Evolutionary conservation across 2,113 vertebrate genomes (phyloP).

Genomic region (Zosterops pallidus): DNA sequence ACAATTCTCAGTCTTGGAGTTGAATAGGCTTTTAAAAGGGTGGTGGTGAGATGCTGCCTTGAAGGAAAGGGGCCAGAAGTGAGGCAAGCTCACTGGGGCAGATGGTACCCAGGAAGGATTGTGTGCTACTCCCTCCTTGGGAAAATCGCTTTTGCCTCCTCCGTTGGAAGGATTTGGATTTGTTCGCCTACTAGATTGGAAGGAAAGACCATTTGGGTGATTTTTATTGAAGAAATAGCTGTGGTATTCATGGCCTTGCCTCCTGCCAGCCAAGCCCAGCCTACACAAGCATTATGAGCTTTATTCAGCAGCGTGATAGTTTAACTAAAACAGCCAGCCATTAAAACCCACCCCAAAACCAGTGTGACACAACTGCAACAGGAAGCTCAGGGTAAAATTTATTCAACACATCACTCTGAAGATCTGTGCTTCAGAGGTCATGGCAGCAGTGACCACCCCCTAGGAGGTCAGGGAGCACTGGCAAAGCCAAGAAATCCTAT

Average conservation of each 20-base stretch:
- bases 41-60: neutral
- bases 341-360: neutral
- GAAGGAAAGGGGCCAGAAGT: neutral
- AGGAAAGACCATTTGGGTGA: neutral
- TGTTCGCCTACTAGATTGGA: neutral
- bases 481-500: neutral
- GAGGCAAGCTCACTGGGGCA: neutral
- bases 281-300: neutral
- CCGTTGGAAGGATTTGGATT: neutral
- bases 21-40: neutral
- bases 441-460: neutral
- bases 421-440: neutral
- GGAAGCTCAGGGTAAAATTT: neutral
- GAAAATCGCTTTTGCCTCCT: neutral
- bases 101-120: neutral
- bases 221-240: neutral
- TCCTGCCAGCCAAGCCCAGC: constrained; percentile 4
- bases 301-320: neutral
- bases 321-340: neutral
- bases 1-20: neutral
- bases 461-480: accelerated
- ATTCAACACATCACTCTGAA: neutral
- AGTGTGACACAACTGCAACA: neutral
- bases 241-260: neutral
- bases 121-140: neutral